Base-by-base conservation (phyloP, 2,888 invertebrate genomes). In the Drosophila tanythrix region DNA sequence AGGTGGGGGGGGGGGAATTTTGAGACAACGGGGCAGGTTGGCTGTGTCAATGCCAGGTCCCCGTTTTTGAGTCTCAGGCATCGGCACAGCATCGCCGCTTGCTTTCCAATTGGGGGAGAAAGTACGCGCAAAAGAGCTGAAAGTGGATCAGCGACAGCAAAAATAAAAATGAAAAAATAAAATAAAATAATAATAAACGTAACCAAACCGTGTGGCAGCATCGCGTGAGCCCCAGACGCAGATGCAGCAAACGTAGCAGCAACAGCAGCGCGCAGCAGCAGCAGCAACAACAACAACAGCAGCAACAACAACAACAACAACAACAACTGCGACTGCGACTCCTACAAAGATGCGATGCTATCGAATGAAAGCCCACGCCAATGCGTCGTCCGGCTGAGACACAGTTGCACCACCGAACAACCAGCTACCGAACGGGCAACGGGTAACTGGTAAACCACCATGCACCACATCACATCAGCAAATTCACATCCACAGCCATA, bases 101-200 rank as follows among this genome's bases (percentile, higher is more conserved):
- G 89, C 88, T 90, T 88, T 83, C 89, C 88, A 90, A 87, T 84
- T 84, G 87, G 89, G 88, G 82, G 90, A 87, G 87, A 87, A 90
- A 87, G 87, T 90, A 84, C 81, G 78, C 79, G 82, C 88, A 76
- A 85, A 87, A 89, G 89, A 87, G 82, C 80, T 81, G 89, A 87
- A 87, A 87, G 87, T 87, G 87, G 87, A 87, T 90, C 87, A 87
- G 85, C 90, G 66, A 83, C 79, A 72, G 46, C 51, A 63, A 60
- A 35, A 48, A 46, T 46, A 73, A 62, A 33, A 66, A 68, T n/a
- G 36, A 25, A 27, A 56, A 56, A 40, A 57, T 38, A 43, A 60
- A 70, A 61, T 68, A 68, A 51, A 84, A 88, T 62, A 83, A 83
- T 87, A 89, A 90, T 79, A 90, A 87, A 87, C 89, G 89, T 89